A percentile compares a stretch with the other conserved stretches of the same genome.
Conservation (phyloP, 1,140 invertebrate species). For the Plutomurus gul region DNA sequence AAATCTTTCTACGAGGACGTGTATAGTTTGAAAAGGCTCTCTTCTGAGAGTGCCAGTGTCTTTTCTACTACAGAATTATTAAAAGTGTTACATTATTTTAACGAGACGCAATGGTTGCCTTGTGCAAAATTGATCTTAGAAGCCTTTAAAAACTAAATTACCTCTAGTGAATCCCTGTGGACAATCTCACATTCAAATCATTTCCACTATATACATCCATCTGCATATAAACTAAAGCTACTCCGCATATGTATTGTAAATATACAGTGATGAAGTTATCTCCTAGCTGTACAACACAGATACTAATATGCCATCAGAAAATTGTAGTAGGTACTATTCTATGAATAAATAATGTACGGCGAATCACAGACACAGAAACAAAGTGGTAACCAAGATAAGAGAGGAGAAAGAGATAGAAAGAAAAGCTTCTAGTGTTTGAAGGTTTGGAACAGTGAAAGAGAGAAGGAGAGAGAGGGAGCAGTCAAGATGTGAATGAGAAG, state of each 20-base stretch:
- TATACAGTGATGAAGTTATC: too few species aligned
- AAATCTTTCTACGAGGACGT: too few species aligned
- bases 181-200: conserved; percentile 12
- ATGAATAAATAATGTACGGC: conserved; percentile 15
- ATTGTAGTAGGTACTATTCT: neutral
- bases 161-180: neutral
- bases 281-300: too few species aligned
- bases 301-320: neutral
- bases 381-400: too few species aligned
- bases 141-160: neutral
- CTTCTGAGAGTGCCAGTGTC: neutral
- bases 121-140: neutral
- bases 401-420: neutral
- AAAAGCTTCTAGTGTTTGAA: neutral
- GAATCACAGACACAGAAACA: neutral
- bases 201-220: too few species aligned
- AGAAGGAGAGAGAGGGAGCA: too few species aligned
- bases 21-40: neutral
- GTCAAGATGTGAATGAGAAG: too few species aligned
- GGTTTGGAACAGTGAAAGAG: neutral
- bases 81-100: neutral
- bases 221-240: too few species aligned
- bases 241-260: neutral
- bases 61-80: neutral
- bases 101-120: neutral